phyloP scores from a whole-genome alignment of 2,888 invertebrate species.

The Chorisops tibialis region DNA sequence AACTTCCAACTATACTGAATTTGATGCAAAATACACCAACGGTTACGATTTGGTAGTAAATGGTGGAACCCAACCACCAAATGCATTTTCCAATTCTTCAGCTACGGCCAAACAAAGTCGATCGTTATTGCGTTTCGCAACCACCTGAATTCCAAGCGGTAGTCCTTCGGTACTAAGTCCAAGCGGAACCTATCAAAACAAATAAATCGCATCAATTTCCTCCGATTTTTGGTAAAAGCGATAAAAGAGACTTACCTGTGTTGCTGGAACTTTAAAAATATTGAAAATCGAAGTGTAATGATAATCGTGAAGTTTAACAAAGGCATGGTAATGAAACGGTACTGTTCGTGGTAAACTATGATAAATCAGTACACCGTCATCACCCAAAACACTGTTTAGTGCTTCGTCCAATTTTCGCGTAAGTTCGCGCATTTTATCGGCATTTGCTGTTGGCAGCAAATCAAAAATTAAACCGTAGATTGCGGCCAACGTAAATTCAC shows the following conservation, averaged over 20 bases:
- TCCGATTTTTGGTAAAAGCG: too few species aligned
- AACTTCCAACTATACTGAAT: too few species aligned
- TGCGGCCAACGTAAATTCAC: slow-evolving; percentile 65
- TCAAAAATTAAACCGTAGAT: slow-evolving; percentile 65
- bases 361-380: slow-evolving; percentile 77
- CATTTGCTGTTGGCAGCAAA: slow-evolving; percentile 62
- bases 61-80: slow-evolving; percentile 87
- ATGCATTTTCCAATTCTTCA: slow-evolving; percentile 77
- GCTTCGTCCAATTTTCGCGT: slow-evolving; percentile 60
- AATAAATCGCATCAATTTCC: too few species aligned
- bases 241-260: slow-evolving; percentile 60
- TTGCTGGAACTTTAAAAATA: slow-evolving; percentile 75
- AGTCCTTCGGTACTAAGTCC: slow-evolving; percentile 77
- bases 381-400: slow-evolving; percentile 65
- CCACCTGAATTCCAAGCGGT: slow-evolving; percentile 84
- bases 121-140: slow-evolving; percentile 80
- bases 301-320: slow-evolving; percentile 78
- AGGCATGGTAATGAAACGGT: slow-evolving; percentile 75
- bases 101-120: slow-evolving; percentile 85
- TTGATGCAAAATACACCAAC: too few species aligned
- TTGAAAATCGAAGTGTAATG: slow-evolving; percentile 84
- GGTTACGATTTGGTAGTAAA: slow-evolving; percentile 38
- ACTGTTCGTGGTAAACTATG: slow-evolving; percentile 78
- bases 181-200: slow-evolving; percentile 61
- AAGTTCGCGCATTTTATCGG: slow-evolving; percentile 61